A percentile compares a stretch with the other conserved stretches of the same genome.
Evolutionary conservation across 2,113 vertebrate species (phyloP).

Genomic region (Cyanoliseus patagonus): DNA sequence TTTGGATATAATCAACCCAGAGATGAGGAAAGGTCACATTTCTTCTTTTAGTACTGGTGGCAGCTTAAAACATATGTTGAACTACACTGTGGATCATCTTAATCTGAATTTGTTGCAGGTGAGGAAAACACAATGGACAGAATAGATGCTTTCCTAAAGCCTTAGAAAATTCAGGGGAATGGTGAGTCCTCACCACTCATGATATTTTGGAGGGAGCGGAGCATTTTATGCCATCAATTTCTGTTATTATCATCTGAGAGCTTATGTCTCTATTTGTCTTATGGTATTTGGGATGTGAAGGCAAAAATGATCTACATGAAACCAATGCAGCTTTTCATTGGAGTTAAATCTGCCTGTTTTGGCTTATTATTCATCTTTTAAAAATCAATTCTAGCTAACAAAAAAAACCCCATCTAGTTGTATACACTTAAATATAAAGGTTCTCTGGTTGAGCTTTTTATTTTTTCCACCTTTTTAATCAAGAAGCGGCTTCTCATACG

Average conservation of each 20-base stretch:
- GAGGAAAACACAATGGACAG: background rate
- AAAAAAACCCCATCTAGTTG: accelerated
- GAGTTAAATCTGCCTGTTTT: background rate
- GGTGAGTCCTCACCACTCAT: background rate
- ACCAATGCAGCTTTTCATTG: background rate
- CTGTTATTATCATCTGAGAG: background rate
- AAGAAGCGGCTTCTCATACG: background rate
- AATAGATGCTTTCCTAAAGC: background rate
- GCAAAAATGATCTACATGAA: background rate
- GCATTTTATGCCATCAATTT: background rate
- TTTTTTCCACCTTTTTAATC: background rate
- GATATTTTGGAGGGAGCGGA: background rate
- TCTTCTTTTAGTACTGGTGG: background rate
- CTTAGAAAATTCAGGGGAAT: background rate
- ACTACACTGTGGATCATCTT: background rate
- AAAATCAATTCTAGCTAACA: background rate
- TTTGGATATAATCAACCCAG: background rate
- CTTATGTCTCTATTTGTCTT: background rate
- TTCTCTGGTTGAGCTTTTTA: background rate
- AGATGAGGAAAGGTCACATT: background rate
- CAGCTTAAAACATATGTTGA: background rate
- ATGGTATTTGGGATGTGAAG: background rate
- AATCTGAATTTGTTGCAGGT: background rate
- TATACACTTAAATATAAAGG: background rate
- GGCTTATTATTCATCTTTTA: background rate